Conservation (phyloP, 2,797 vertebrate species). For the Clarias laeviceps region DNA sequence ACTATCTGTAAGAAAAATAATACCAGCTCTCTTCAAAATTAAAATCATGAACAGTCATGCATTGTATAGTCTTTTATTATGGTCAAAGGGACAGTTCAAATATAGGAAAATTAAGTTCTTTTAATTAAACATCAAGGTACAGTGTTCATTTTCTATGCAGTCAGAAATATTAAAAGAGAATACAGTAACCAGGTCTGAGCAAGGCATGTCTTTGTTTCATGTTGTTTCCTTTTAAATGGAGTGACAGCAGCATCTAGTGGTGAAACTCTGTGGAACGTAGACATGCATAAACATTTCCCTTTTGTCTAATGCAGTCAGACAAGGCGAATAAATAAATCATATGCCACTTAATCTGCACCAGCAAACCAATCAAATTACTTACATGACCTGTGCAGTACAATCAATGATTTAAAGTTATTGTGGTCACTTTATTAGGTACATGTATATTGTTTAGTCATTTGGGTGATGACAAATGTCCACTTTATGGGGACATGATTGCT, state of each 20-base stretch:
- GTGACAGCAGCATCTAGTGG: conserved; percentile 29
- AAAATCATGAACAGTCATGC: neutral
- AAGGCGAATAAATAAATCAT: neutral
- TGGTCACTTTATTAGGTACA: neutral
- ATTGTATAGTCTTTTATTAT: neutral
- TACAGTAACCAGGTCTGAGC: neutral
- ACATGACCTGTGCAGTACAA: neutral
- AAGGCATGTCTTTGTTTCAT: neutral
- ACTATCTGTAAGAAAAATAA: conserved; percentile 53
- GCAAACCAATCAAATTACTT: neutral
- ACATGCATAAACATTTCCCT: neutral
- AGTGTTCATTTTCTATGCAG: neutral
- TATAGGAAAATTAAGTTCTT: neutral
- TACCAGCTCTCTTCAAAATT: conserved; percentile 10
- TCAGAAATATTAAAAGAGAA: neutral
- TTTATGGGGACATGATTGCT: neutral
- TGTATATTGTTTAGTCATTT: neutral
- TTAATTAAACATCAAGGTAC: neutral
- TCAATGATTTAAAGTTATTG: neutral
- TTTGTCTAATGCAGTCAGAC: neutral
- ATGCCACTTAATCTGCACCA: too few species aligned
- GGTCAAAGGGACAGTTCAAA: neutral
- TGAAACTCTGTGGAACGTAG: neutral
- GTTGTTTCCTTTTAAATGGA: neutral
- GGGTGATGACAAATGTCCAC: neutral